These are phyloP conservation scores for Meganola albula DNA, from an alignment of 2,888 invertebrate species.

Conservation along the genomic window DNA sequence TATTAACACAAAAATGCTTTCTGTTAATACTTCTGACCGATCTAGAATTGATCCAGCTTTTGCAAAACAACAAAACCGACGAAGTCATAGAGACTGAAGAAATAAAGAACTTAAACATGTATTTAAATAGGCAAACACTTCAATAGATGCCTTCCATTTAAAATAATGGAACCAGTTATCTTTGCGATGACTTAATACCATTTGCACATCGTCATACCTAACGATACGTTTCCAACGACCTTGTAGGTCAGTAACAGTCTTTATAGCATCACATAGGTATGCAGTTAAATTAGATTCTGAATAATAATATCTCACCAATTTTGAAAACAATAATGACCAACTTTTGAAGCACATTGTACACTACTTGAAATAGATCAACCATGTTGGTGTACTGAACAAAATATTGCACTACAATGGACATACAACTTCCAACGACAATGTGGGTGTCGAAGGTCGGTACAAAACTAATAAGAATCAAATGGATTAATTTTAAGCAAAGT, in stretches of 20 bases:
- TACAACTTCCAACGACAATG: slow-evolving; percentile 23
- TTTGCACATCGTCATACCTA: slow-evolving; percentile 20
- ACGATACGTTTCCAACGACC: slow-evolving; percentile 18
- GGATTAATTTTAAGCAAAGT: too few relatives aligned
- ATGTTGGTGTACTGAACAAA: slow-evolving; percentile 33
- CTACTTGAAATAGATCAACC: slow-evolving; percentile 27
- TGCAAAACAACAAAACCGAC: too few relatives aligned
- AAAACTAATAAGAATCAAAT: too few relatives aligned
- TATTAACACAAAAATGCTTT: too few relatives aligned
- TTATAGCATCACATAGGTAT: background rate
- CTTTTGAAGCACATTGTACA: slow-evolving; percentile 22
- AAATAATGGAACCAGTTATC: slow-evolving; percentile 13
- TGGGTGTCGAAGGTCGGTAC: slow-evolving; percentile 42
- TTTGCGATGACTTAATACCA: slow-evolving; percentile 18
- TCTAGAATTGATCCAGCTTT: too few relatives aligned
- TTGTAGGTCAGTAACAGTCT: slow-evolving; percentile 28
- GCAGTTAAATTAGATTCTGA: background rate
- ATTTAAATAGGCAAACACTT: too few relatives aligned
- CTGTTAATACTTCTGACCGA: too few relatives aligned
- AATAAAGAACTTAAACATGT: too few relatives aligned
- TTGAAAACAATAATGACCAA: slow-evolving; percentile 31
- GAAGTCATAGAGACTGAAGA: too few relatives aligned
- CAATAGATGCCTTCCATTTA: too few relatives aligned
- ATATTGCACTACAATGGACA: slow-evolving; percentile 31
- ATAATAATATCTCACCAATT: slow-evolving; percentile 36